Evolutionary conservation across 1,140 invertebrate genomes (phyloP), one percentile per base, ranked within the genome.

Genomic region (Aphelinus atriplicis): DNA sequence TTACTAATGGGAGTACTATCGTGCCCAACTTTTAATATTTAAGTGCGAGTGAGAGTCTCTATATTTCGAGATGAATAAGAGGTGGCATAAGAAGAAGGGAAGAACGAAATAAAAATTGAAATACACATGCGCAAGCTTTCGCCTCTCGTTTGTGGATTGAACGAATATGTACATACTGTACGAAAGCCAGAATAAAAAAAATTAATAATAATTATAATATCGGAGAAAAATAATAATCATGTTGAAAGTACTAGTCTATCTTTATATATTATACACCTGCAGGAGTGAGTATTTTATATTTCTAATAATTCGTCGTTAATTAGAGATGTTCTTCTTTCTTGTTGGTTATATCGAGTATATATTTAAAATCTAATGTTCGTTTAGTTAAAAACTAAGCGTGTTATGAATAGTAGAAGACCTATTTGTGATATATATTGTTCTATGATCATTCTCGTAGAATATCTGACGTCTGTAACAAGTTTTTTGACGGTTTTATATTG

Each of bases 11-110:
- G 85, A 88, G 86, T 88, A 88, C 86, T 88, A 88, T 88, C 80
- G 84, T 88, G 85, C 86, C 87, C 87, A 88, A 87, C 84, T 81
- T 85, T 87, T 87, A 87, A 87, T 86, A 86, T 86, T 86, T 88
- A 88, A 88, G 85, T 87, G 82, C 81, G 83, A 86, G 83, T 85
- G 86, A 88, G 84, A 86, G 85, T 84, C 81, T 83, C 84, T 82
- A 81, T 81, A 57, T 63, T 75, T 48, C 64, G 67, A 50, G 71
- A 77, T 76, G 79, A 81, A 75, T 78, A 80, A 75, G 72, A 64
- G 75, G 78, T 66, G 60, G 56, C 65, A 67, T 64, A 71, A 80
- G 26, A 79, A 76, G 7, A 45, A 70, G 63, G 77, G 75, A 71
- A 63, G 63, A 61, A 62, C 76, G 51, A 78, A 78, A 66, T 71